These are phyloP conservation scores for Coenonympha arcania DNA, from an alignment of 2,888 invertebrate genomes.

Conservation along the genomic window DNA sequence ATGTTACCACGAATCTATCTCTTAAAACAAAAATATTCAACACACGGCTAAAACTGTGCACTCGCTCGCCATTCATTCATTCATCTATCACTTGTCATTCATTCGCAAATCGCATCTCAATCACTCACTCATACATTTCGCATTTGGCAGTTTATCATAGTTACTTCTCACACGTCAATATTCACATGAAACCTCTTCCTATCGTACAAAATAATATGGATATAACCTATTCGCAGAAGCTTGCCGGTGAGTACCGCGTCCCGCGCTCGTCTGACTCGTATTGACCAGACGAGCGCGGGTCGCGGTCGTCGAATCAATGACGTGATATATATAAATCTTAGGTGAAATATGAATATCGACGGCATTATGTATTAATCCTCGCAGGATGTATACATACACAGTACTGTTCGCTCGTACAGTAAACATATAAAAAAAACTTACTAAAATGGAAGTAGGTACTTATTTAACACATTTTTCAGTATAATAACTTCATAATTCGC, in stretches of 20 bases:
- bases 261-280: too few relatives aligned
- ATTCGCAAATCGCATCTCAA: conserved; percentile 26
- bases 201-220: conserved; percentile 35
- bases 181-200: conserved; percentile 56
- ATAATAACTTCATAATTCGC: conserved; percentile 68
- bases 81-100: conserved; percentile 27
- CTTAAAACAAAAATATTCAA: conserved; percentile 54
- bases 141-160: conserved; percentile 71
- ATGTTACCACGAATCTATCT: conserved; percentile 63
- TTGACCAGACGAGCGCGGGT: too few relatives aligned
- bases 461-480: conserved; percentile 54
- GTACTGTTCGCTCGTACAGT: too few relatives aligned
- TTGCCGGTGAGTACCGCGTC: too few relatives aligned
- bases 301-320: too few relatives aligned
- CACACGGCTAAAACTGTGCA: conserved; percentile 35
- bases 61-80: conserved; percentile 28
- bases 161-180: conserved; percentile 56
- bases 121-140: conserved; percentile 38
- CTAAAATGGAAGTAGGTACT: conserved; percentile 74
- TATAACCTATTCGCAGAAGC: too few relatives aligned
- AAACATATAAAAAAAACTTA: conserved; percentile 67
- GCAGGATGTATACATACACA: conserved; percentile 56
- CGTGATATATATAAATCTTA: conserved; percentile 33
- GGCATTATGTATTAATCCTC: conserved; percentile 50
- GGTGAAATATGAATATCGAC: conserved; percentile 60